phyloP scores from a whole-genome alignment of 2,888 invertebrate genomes.

The Tetrapedia diversipes region DNA sequence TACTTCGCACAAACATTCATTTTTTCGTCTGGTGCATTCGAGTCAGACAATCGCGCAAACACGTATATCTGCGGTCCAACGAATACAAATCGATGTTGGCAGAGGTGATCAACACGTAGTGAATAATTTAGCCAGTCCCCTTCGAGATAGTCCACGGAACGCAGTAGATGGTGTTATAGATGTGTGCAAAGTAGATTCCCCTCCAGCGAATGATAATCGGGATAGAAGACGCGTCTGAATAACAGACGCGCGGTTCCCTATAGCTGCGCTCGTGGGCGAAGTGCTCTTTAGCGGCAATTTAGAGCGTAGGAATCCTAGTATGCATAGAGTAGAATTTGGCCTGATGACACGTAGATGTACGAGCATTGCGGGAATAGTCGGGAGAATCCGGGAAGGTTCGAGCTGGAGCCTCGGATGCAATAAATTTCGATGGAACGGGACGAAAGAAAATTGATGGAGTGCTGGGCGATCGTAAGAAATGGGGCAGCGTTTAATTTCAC shows the following conservation, averaged over 20 bases:
- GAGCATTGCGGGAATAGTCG: neutral
- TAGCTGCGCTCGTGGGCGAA: neutral
- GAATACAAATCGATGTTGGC: slow-evolving; percentile 10
- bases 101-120: slow-evolving; percentile 9
- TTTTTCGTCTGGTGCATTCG: too few relatives aligned
- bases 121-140: neutral
- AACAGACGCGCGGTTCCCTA: neutral
- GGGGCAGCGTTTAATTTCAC: neutral
- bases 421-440: neutral
- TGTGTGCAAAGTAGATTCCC: neutral
- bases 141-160: neutral
- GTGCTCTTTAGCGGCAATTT: slow-evolving; percentile 30
- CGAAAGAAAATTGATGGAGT: neutral
- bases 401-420: neutral
- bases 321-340: slow-evolving; percentile 26
- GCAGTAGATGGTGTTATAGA: neutral
- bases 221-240: neutral
- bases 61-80: too few relatives aligned
- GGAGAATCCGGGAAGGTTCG: slow-evolving; percentile 1
- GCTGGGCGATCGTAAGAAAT: neutral
- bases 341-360: slow-evolving; percentile 29
- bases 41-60: too few relatives aligned
- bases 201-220: neutral
- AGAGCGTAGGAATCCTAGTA: slow-evolving; percentile 21
- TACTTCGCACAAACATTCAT: too few relatives aligned